These are phyloP conservation scores for Dreissena polymorpha DNA, from an alignment of 1,140 invertebrate genomes.

Conservation along the genomic window DNA sequence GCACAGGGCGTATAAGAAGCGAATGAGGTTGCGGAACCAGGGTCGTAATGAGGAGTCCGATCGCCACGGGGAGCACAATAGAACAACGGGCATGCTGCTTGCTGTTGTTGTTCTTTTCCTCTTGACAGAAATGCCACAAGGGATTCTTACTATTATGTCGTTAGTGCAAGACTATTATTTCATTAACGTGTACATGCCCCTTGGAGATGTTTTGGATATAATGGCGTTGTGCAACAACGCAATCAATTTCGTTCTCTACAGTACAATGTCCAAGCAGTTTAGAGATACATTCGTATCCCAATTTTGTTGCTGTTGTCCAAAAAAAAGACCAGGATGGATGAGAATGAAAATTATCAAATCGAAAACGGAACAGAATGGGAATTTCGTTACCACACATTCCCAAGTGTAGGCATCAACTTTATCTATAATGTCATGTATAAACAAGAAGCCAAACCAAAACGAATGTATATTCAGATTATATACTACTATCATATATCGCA, in stretches of 20 bases:
- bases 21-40: slow-evolving; percentile 74
- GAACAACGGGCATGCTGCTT: slow-evolving; percentile 94
- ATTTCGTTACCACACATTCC: slow-evolving; percentile 21
- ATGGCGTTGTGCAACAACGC: slow-evolving; percentile 94
- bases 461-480: too few species aligned
- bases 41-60: slow-evolving; percentile 71
- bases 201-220: slow-evolving; percentile 95
- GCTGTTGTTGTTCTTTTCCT: slow-evolving; percentile 92
- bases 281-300: slow-evolving; percentile 87
- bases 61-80: slow-evolving; percentile 83
- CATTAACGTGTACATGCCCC: slow-evolving; percentile 79
- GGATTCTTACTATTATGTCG: slow-evolving; percentile 74
- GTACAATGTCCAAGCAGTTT: slow-evolving; percentile 96
- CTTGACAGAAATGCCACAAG: slow-evolving; percentile 90
- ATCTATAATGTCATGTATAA: too few species aligned
- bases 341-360: slow-evolving; percentile 63
- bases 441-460: too few species aligned
- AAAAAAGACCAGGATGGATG: slow-evolving; percentile 67
- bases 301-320: slow-evolving; percentile 71
- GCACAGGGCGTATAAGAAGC: slow-evolving; percentile 76
- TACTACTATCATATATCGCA: too few species aligned
- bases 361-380: slow-evolving; percentile 44
- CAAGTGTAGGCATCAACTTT: slow-evolving; percentile 23
- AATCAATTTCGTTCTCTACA: slow-evolving; percentile 96
- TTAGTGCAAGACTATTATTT: slow-evolving; percentile 45